Base-by-base conservation (phyloP, 2,888 invertebrate species). In the Strigamia transsilvanica region DNA sequence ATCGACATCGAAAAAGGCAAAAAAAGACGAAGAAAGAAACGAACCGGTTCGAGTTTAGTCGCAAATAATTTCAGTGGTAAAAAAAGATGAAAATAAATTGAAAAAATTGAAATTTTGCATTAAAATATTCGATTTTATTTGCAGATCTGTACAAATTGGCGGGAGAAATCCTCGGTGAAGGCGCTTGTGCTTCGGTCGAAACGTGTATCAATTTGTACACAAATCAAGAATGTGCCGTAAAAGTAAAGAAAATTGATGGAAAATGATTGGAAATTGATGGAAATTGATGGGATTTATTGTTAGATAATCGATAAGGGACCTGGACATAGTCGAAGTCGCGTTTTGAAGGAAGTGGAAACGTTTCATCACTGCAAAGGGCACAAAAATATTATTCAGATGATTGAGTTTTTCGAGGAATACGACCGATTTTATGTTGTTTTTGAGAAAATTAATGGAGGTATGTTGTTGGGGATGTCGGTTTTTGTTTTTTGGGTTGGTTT, bases 301-400 rank as follows among this genome's bases (percentile, higher is more conserved):
- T 85, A 89, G 91, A 94, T 97, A 87, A 97, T 98, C 87, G 95
- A 96, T 89, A 98, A 98, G 89, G 94, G 95, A 87, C 95, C 96
- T 85, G 95, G 95, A 85, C 97, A 97, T 90, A 96, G 96, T 87
- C 93, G 98, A 86, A 94, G 94, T 87, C 92, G 98, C 87, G 96
- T 99, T 86, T 96, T 98, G 91, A 95, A 97, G 86, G 99, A 99
- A 90, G 98, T 99, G 87, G 98, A 99, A 91, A 98, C 97, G 85
- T 98, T 99, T 92, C 96, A 98, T 90, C 95, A 98, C 90, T 99
- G 98, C 90, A 94, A 96, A 90, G 96, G 96, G 86, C 98, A 99
- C 90, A 94, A 95, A 84, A 97, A 98, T 89, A 98, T 99, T 89
- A 94, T 99, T 88, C 97, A 98, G 90, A 92, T 99, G 89, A 94